These are phyloP conservation scores for Anas georgica DNA, from an alignment of 2,797 vertebrate genomes.

Conservation along the genomic window DNA sequence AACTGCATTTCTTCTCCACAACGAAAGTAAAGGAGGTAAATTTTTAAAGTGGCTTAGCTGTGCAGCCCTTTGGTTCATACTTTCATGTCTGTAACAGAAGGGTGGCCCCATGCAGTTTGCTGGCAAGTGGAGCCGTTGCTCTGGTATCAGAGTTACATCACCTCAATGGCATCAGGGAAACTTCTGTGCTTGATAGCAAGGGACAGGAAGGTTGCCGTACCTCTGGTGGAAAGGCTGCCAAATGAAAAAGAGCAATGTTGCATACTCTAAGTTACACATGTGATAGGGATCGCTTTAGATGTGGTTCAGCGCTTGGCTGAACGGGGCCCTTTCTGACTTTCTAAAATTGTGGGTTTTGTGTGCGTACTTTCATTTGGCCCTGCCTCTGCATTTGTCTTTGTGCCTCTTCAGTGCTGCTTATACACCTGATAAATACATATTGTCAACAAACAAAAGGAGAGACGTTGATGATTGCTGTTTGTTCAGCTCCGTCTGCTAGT, in stretches of 20 bases:
- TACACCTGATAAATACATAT: neutral
- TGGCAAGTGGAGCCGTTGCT: neutral
- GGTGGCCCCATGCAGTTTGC: neutral
- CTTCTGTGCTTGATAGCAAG: neutral
- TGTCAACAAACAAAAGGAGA: neutral
- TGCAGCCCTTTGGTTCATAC: neutral
- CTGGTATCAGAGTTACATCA: neutral
- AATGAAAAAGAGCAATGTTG: neutral
- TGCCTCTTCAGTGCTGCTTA: neutral
- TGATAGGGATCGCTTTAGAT: neutral
- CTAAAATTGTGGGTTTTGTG: neutral
- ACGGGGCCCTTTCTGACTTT: neutral
- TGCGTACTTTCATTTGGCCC: neutral
- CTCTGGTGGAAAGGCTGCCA: slow-evolving; percentile 9
- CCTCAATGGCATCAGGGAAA: neutral
- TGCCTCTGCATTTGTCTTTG: neutral
- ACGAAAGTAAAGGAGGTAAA: neutral
- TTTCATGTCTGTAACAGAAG: neutral
- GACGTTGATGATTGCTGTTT: neutral
- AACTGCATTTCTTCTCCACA: neutral
- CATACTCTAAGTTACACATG: neutral
- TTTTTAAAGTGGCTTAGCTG: neutral
- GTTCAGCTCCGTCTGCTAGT: neutral
- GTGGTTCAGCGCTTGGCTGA: neutral
- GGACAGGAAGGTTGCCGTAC: neutral